phyloP scores from a whole-genome alignment of 2,888 invertebrate species.

The Eupithecia centaureata region DNA sequence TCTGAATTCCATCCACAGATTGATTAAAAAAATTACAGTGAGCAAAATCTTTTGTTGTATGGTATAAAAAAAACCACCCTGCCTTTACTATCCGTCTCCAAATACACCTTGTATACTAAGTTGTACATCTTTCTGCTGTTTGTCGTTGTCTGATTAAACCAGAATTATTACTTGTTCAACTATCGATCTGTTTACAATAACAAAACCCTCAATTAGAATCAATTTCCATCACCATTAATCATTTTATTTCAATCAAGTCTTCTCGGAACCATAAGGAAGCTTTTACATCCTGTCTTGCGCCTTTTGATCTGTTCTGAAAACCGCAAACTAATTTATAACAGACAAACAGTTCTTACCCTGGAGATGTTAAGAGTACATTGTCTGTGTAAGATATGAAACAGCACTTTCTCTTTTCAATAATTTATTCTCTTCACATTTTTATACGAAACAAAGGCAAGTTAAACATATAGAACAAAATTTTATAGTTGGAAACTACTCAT shows the following conservation, averaged over 20 bases:
- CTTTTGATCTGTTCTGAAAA: slow-evolving; percentile 14
- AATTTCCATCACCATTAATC: slow-evolving; percentile 26
- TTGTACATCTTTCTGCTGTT: no score
- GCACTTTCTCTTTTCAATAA: background rate
- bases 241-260: slow-evolving; percentile 31
- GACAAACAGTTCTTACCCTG: background rate
- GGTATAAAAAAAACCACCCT: no score
- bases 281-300: slow-evolving; percentile 16
- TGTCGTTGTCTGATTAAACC: background rate
- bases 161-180: background rate
- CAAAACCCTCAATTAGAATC: background rate
- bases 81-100: no score
- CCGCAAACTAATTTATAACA: slow-evolving; percentile 9
- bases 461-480: no score
- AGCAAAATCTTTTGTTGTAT: no score
- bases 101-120: no score
- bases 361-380: background rate
- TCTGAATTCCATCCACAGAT: no score
- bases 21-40: no score
- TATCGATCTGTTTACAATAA: background rate
- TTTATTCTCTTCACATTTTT: background rate
- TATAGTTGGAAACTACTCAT: no score
- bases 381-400: background rate
- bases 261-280: slow-evolving; percentile 14
- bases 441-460: no score